Evolutionary conservation across 1,140 invertebrate species (phyloP).

Genomic region (Apocrypta bakeri): DNA sequence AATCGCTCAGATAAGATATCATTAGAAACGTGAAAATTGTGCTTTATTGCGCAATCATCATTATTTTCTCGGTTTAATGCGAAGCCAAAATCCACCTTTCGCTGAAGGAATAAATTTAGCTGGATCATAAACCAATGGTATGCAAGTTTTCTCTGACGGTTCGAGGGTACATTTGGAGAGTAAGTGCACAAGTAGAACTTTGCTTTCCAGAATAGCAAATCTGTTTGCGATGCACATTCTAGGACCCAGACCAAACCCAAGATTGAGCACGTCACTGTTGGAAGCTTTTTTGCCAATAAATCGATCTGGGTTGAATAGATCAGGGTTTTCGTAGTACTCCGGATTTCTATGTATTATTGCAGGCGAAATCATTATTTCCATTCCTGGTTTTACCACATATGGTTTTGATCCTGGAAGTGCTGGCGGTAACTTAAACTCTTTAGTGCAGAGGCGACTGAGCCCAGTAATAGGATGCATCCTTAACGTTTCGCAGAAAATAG

Average conservation of each 20-base stretch:
- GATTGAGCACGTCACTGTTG: slow-evolving; percentile 58
- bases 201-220: slow-evolving; percentile 62
- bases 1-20: not conserved
- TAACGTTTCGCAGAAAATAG: slow-evolving; percentile 75
- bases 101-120: slow-evolving; percentile 29
- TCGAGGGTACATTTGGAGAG: slow-evolving; percentile 57
- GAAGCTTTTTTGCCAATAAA: slow-evolving; percentile 59
- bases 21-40: not conserved
- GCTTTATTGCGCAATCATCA: not conserved
- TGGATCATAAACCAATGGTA: slow-evolving; percentile 50
- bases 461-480: slow-evolving; percentile 74
- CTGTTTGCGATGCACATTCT: slow-evolving; percentile 71
- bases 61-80: not conserved
- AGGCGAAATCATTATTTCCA: slow-evolving; percentile 1
- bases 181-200: slow-evolving; percentile 60
- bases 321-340: not conserved
- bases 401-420: slow-evolving; percentile 1
- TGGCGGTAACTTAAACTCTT: slow-evolving; percentile 47
- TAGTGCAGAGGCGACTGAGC: slow-evolving; percentile 72
- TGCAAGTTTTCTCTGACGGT: slow-evolving; percentile 53
- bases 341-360: not conserved
- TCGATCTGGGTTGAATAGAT: slow-evolving; percentile 8
- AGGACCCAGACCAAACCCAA: slow-evolving; percentile 71
- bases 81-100: slow-evolving; percentile 51
- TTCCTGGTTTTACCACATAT: not conserved